Percentiles rank a stretch among this genome's conserved stretches.
These are phyloP conservation scores for Fulmarus glacialis DNA, from an alignment of 2,113 vertebrate species.

Conservation along the genomic window DNA sequence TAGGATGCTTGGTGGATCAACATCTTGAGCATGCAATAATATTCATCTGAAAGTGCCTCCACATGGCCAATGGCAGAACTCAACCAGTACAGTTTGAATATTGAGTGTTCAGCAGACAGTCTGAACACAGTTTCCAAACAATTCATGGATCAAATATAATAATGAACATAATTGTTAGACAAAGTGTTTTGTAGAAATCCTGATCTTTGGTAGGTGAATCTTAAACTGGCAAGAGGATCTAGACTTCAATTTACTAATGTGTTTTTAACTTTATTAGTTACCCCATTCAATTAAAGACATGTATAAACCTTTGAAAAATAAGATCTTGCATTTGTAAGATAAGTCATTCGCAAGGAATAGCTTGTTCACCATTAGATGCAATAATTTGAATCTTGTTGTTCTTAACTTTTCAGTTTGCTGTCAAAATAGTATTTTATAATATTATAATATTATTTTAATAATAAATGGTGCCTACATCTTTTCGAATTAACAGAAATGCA, in stretches of 20 bases:
- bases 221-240: neutral
- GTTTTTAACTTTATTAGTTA: neutral
- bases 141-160: neutral
- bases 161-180: neutral
- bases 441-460: neutral
- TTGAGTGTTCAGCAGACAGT: neutral
- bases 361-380: neutral
- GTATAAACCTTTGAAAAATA: neutral
- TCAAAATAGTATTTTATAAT: neutral
- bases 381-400: neutral
- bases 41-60: neutral
- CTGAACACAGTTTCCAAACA: neutral
- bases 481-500: neutral
- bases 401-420: neutral
- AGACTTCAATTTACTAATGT: neutral
- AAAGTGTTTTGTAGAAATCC: neutral
- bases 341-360: neutral
- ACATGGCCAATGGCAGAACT: neutral
- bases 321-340: neutral
- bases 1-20: neutral
- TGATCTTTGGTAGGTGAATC: neutral
- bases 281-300: neutral
- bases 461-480: neutral
- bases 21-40: neutral
- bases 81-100: neutral